Evolutionary conservation across 2,797 vertebrate genomes (phyloP), one percentile per base, ranked within the genome.

Genomic region (Meda fulgida): DNA sequence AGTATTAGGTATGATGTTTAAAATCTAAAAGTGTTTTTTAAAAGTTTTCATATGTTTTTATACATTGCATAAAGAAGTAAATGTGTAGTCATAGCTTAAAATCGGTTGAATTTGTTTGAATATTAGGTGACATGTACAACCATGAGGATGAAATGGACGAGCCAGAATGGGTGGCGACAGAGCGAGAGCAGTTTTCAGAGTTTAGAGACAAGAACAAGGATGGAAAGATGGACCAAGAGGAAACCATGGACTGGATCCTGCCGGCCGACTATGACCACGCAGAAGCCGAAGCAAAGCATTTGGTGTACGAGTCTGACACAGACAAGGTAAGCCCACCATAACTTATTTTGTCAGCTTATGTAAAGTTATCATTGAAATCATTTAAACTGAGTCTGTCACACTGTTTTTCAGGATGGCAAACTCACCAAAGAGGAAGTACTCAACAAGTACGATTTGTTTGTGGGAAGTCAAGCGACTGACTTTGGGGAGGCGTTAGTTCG

Each of bases 391-490:
- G 29, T 72, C 31, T 43, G 67, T 10, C 43, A 6, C 14, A 18
- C 79, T 67, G n/a, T 65, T 40, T 71, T 83, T 65, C 90, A 99
- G 97, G 97, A 99, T 1, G 96, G 96, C 63, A 96, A 95, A 86
- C 94, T 99, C 38, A 95, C 92, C 60, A 96, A 94, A 89, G 92
- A 96, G 83, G 97, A 99, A 90, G 96, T 99, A 63, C 92, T 98
- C 53, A 94, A 96, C 85, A 98, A 98, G 83, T 96, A 96, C 0
- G 96, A 98, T 72, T 89, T 98, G 88, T 99, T 98, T 85, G 97
- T 98, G 81, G 97, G 97, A 66, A 99, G 97, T 90, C 97, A 98
- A 92, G 97, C 96, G 87, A 99, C 97, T 18, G 96, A 98, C 91
- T 99, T 97, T 13, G 97, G 97, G 1, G 97, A 97, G 86, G 97